Percentiles rank a stretch among this genome's conserved stretches.
These are phyloP conservation scores for Notolabrus celidotus DNA, from an alignment of 2,797 vertebrate species.

Conservation along the genomic window DNA sequence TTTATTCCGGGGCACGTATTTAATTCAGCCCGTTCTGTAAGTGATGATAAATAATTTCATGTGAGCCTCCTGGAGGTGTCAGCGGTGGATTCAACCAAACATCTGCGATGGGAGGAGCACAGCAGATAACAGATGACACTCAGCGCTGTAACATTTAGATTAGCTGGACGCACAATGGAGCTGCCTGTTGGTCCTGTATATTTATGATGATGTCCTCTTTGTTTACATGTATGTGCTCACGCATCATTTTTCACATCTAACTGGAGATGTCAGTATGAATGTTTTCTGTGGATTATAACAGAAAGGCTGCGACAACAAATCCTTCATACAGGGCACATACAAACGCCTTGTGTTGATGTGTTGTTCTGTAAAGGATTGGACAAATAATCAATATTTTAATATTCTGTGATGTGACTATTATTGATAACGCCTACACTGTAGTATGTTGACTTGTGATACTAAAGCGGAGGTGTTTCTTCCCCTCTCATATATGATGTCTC, in stretches of 20 bases:
- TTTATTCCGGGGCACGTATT: slow-evolving; percentile 50
- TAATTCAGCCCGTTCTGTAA: slow-evolving; percentile 50
- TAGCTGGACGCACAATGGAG: slow-evolving; percentile 13
- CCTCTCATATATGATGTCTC: neutral
- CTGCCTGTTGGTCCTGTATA: slow-evolving; percentile 24
- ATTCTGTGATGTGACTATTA: neutral
- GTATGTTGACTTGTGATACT: neutral
- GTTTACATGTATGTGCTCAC: slow-evolving; percentile 17
- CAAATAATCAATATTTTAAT: slow-evolving; percentile 7
- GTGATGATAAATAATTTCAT: slow-evolving; percentile 49
- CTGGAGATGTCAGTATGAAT: neutral
- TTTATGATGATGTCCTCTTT: slow-evolving; percentile 9
- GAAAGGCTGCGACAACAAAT: slow-evolving; percentile 5
- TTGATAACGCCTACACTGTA: neutral
- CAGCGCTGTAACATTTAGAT: slow-evolving; percentile 44
- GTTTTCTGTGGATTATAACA: slow-evolving; percentile 7
- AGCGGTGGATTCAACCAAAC: slow-evolving; percentile 38
- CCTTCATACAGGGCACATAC: neutral
- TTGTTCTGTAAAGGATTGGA: neutral
- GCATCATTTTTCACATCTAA: slow-evolving; percentile 13
- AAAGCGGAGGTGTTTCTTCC: neutral
- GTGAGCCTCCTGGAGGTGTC: slow-evolving; percentile 45
- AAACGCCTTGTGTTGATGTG: neutral
- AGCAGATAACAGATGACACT: slow-evolving; percentile 43
- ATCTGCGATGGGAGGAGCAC: slow-evolving; percentile 40